A percentile compares a stretch with the other conserved stretches of the same genome.
These are phyloP conservation scores for Labeo calbasu DNA, from an alignment of 2,797 vertebrate species.

Conservation along the genomic window DNA sequence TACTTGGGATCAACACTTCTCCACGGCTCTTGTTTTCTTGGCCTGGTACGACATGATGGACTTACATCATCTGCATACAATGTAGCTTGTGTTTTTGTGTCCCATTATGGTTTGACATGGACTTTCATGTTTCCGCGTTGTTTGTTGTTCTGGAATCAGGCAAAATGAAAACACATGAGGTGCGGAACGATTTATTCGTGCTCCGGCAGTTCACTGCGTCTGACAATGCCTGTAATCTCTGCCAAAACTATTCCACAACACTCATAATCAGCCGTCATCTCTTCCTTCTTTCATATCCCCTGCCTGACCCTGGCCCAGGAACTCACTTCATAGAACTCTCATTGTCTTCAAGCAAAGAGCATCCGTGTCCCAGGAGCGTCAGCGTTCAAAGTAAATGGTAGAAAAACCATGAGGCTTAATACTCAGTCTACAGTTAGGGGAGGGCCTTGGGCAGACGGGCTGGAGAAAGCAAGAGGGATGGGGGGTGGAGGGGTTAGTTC, in stretches of 20 bases:
- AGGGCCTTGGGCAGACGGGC: slow-evolving; percentile 35
- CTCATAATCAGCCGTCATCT: slow-evolving; percentile 66
- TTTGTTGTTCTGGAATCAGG: slow-evolving; percentile 73
- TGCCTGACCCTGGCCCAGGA: slow-evolving; percentile 54
- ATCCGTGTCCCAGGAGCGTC: slow-evolving; percentile 42
- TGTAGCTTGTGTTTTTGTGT: slow-evolving; percentile 73
- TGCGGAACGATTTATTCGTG: slow-evolving; percentile 64
- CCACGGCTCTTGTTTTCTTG: slow-evolving; percentile 64
- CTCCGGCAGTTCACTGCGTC: slow-evolving; percentile 55
- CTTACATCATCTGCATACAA: slow-evolving; percentile 67
- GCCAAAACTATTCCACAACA: slow-evolving; percentile 62
- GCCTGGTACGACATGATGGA: slow-evolving; percentile 48
- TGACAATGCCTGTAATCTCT: slow-evolving; percentile 58
- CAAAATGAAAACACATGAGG: slow-evolving; percentile 76
- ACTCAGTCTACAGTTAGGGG: slow-evolving; percentile 24
- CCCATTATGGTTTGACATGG: slow-evolving; percentile 69
- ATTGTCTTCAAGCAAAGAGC: slow-evolving; percentile 55
- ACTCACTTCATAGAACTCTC: slow-evolving; percentile 57
- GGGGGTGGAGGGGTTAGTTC: slow-evolving; percentile 61
- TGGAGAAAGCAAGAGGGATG: slow-evolving; percentile 46
- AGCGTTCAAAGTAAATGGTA: slow-evolving; percentile 25
- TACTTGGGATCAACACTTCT: slow-evolving; percentile 53
- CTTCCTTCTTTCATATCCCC: slow-evolving; percentile 60
- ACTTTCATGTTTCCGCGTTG: slow-evolving; percentile 72
- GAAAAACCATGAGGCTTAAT: slow-evolving; percentile 43